Base-by-base conservation (phyloP, 2,113 vertebrate genomes). In the Aphyosemion australe region DNA sequence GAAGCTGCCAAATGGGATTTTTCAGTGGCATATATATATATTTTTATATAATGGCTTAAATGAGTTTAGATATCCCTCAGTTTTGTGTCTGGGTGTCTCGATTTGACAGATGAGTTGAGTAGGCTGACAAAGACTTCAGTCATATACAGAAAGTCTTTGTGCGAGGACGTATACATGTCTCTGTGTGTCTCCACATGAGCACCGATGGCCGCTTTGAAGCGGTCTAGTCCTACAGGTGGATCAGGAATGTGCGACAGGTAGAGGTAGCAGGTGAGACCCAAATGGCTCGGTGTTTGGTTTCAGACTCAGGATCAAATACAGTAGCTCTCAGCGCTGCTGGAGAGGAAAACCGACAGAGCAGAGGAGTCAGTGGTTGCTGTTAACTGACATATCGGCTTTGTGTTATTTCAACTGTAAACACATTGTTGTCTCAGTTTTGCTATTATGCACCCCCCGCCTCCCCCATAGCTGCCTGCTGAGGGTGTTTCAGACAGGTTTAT, bases 271-370 rank as follows among this genome's bases (percentile, higher is more conserved):
- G 48, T 59, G 63, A 74, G 64, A 60, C 56, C 3, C 67, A 64
- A 52, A 51, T 21, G 62, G 49, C 2, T 64, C 8, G 45, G 73
- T 78, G 82, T 89, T 74, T 73, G 54, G 84, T 90, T 90, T 88
- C 85, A 80, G 39, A 34, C 52, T 74, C 50, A 0, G 64, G 61
- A 71, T 84, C 82, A 85, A 82, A 78, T 81, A 83, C 80, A 78
- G 77, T 74, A 69, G 65, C 69, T 70, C 49, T 45, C 41, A 31
- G 50, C 62, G 18, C 2, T 53, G 43, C 71, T 37, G 54, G 69
- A 32, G 76, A 79, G 54, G 69, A 32, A 79, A 79, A 69, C 37
- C 14, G 56, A 77, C 59, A 73, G 26, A 72, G 49, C 20, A 5
- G 48, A 60, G 42, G 55, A 56, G 45, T 51, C 16, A 8, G 18